These are phyloP conservation scores for Dermolepida albohirtum DNA, from an alignment of 2,888 invertebrate genomes.

Conservation along the genomic window DNA sequence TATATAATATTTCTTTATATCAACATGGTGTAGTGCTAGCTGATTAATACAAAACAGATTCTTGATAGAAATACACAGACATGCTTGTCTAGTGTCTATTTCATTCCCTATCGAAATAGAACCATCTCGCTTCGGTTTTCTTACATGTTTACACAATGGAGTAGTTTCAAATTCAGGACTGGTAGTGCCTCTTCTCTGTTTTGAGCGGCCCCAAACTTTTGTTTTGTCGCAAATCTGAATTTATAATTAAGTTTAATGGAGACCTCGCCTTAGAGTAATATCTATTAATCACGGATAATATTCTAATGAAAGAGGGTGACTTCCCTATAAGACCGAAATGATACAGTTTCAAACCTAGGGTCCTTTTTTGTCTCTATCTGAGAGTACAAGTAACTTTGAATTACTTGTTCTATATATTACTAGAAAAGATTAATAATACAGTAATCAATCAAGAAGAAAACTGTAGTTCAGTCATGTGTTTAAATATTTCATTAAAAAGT, in stretches of 20 bases:
- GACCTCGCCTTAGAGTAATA: slow-evolving; percentile 17
- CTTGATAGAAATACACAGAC: slow-evolving; percentile 23
- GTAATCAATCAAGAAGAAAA: too few species aligned
- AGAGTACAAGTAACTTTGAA: too few species aligned
- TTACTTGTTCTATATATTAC: too few species aligned
- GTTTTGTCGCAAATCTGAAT: slow-evolving; percentile 31
- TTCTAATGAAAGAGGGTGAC: slow-evolving; percentile 21
- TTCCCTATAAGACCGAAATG: not conserved
- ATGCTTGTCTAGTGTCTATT: slow-evolving; percentile 12
- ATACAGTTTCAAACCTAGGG: slow-evolving; percentile 7
- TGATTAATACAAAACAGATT: slow-evolving; percentile 8
- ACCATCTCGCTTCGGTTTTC: not conserved
- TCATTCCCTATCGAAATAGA: not conserved
- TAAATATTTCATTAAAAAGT: too few species aligned
- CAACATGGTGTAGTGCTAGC: too few species aligned
- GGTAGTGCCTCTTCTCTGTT: slow-evolving; percentile 25
- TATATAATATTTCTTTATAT: too few species aligned
- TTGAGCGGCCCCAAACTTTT: slow-evolving; percentile 4
- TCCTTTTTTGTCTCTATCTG: slow-evolving; percentile 1
- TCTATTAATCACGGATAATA: slow-evolving; percentile 31
- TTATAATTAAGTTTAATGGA: slow-evolving; percentile 34
- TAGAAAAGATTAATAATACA: too few species aligned
- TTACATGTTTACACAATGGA: not conserved
- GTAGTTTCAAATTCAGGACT: slow-evolving; percentile 25
- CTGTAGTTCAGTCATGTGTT: too few species aligned